A percentile compares a stretch with the other conserved stretches of the same genome.
Evolutionary conservation across 2,888 invertebrate species (phyloP).

Genomic region (Erynnis tages): DNA sequence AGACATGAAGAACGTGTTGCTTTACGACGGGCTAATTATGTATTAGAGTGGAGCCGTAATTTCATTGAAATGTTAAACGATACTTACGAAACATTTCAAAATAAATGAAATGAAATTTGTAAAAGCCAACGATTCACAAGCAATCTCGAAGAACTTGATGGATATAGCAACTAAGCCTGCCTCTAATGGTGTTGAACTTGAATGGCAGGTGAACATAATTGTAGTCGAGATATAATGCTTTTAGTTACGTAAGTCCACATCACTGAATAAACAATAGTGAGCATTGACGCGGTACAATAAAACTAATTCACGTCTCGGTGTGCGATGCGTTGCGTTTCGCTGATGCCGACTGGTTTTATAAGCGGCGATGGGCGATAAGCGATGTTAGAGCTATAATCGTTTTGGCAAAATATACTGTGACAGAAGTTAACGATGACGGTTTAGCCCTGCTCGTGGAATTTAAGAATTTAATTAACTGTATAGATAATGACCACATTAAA

Average conservation of each 20-base stretch:
- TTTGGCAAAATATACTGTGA: too few relatives aligned
- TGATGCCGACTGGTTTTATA: conserved; percentile 1
- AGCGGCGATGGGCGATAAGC: neutral
- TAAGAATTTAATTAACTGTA: too few relatives aligned
- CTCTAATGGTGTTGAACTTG: conserved; percentile 25
- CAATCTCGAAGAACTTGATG: neutral
- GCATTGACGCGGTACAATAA: conserved; percentile 25
- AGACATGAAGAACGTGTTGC: too few relatives aligned
- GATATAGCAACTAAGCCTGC: conserved; percentile 9
- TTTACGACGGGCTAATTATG: too few relatives aligned
- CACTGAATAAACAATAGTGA: conserved; percentile 23
- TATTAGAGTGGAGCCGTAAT: too few relatives aligned
- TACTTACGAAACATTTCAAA: too few relatives aligned
- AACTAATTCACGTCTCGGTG: conserved; percentile 22
- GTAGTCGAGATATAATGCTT: conserved; percentile 19
- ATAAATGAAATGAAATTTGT: too few relatives aligned
- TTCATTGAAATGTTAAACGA: too few relatives aligned
- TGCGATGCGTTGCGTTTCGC: conserved; percentile 29
- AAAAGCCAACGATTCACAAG: neutral
- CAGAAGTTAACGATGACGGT: too few relatives aligned
- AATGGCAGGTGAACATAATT: conserved; percentile 24
- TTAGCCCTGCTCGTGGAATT: too few relatives aligned
- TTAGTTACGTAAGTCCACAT: conserved; percentile 26
- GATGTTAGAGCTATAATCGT: too few relatives aligned
- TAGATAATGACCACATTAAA: too few relatives aligned